Conservation (phyloP, 2,888 invertebrate genomes). For the Dryococelus australis region DNA sequence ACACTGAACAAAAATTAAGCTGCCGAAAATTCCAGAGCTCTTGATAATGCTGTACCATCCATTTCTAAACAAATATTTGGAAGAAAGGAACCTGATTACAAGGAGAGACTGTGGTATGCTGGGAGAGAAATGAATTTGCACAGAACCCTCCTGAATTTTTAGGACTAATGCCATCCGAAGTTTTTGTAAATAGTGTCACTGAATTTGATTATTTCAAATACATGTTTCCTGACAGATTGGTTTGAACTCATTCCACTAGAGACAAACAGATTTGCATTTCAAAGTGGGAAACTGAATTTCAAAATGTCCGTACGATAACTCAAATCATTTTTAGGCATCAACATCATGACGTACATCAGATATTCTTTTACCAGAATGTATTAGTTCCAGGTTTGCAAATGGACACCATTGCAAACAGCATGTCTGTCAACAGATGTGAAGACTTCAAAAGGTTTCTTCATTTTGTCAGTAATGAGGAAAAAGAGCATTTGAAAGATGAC, state of each 20-base stretch:
- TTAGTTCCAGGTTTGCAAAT: not conserved
- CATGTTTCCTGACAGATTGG: not conserved
- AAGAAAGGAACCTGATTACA: not conserved
- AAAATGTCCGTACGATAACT: not conserved
- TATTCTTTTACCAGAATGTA: not conserved
- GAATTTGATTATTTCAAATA: not conserved
- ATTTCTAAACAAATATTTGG: not conserved
- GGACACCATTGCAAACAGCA: not conserved
- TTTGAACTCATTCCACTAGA: not conserved
- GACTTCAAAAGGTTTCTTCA: not conserved
- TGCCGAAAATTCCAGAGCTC: not conserved
- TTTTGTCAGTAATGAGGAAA: not conserved
- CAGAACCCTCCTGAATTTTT: not conserved
- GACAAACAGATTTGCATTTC: not conserved
- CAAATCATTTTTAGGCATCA: not conserved
- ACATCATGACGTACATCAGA: not conserved
- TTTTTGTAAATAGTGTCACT: not conserved
- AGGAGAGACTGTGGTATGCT: not conserved
- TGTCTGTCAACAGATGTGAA: not conserved
- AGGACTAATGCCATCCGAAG: not conserved
- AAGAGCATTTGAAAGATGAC: not conserved
- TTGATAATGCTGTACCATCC: not conserved
- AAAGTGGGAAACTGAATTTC: not conserved
- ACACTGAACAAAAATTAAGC: not conserved
- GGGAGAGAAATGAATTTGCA: not conserved